Percentiles rank a stretch among this genome's conserved stretches.
These are phyloP conservation scores for Jordanella pulchra DNA, from an alignment of 2,797 vertebrate species.

Conservation along the genomic window DNA sequence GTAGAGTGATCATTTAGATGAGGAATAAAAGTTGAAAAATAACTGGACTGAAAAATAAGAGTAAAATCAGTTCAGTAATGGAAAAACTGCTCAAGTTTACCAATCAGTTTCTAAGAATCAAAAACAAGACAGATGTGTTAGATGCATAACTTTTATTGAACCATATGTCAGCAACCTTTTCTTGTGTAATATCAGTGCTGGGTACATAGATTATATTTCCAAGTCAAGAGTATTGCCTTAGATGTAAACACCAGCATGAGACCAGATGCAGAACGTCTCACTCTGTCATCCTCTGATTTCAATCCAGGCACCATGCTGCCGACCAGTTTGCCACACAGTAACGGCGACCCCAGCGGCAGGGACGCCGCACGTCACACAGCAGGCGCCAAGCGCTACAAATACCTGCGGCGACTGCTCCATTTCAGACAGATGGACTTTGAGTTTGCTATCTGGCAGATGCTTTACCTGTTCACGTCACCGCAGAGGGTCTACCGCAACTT, in stretches of 20 bases:
- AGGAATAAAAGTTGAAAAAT: background rate
- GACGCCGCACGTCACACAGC: constrained; percentile 93
- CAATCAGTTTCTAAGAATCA: no score
- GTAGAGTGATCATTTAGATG: no score
- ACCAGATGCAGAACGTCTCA: background rate
- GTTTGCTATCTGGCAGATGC: constrained; percentile 97
- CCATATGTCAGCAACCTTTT: background rate
- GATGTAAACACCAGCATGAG: no score
- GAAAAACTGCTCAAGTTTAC: no score
- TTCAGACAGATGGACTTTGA: constrained; percentile 97
- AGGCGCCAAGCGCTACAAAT: constrained; percentile 96
- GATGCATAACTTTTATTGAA: no score
- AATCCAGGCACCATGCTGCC: constrained; percentile 87
- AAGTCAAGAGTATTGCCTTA: no score
- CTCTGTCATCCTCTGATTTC: background rate
- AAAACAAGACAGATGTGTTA: no score
- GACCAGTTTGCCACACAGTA: constrained; percentile 82
- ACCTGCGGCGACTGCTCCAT: constrained; percentile 90
- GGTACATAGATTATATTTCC: background rate
- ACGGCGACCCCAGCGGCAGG: constrained; percentile 78
- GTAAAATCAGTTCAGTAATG: no score
- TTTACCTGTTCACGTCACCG: constrained; percentile 95
- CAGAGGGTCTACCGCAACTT: constrained; percentile 99
- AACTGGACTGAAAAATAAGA: no score
- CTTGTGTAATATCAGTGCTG: background rate